A percentile compares a stretch with the other conserved stretches of the same genome.
phyloP scores from a whole-genome alignment of 2,888 invertebrate genomes.

The Dexiosoma caninum region DNA sequence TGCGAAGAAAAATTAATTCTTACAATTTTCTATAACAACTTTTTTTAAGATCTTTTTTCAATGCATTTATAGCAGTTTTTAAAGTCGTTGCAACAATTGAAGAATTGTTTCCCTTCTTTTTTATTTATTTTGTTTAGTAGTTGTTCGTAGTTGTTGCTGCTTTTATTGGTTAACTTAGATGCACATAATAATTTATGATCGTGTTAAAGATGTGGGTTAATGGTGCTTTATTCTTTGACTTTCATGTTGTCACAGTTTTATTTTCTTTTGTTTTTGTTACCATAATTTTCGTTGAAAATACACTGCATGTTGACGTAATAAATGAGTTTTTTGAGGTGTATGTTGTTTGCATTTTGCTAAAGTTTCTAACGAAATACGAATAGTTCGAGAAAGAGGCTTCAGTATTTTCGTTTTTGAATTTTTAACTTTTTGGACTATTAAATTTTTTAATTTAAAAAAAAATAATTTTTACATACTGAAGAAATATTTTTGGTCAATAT shows the following conservation, averaged over 20 bases:
- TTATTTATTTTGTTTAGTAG: conserved; percentile 20
- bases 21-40: no score
- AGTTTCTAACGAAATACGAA: neutral
- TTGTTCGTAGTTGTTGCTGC: conserved; percentile 39
- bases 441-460: no score
- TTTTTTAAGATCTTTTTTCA: neutral
- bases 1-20: neutral
- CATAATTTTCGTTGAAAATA: conserved; percentile 23
- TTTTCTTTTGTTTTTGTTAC: no score
- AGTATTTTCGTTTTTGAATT: no score
- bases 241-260: conserved; percentile 32
- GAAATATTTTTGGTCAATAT: no score
- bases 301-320: conserved; percentile 55
- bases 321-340: conserved; percentile 45
- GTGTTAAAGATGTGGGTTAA: conserved; percentile 78
- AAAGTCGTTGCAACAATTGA: conserved; percentile 8
- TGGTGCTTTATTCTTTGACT: conserved; percentile 68
- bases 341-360: neutral
- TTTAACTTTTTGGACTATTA: no score
- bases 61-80: neutral
- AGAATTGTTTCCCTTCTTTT: neutral
- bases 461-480: no score
- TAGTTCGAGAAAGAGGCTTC: neutral
- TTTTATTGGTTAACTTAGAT: conserved; percentile 64
- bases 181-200: conserved; percentile 78